Evolutionary conservation across 2,888 invertebrate genomes (phyloP).

Genomic region (Ophraella communa): DNA sequence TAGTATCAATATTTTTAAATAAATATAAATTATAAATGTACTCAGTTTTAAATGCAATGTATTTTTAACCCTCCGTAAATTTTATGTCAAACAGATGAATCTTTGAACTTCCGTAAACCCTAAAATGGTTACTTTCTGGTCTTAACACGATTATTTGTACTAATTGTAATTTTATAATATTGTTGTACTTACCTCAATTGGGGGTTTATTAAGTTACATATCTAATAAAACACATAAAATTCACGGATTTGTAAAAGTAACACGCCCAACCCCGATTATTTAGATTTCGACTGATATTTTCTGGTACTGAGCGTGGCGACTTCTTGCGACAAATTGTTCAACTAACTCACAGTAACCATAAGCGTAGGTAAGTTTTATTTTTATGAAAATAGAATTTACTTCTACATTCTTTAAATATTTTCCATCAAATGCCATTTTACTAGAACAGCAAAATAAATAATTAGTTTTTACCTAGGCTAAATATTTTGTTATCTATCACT

Average conservation of each 20-base stretch:
- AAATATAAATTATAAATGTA: slow-evolving; percentile 11
- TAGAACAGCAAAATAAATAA: background rate
- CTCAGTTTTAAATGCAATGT: slow-evolving; percentile 24
- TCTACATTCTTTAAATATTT: background rate
- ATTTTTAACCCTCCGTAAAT: slow-evolving; percentile 37
- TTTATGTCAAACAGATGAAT: slow-evolving; percentile 50
- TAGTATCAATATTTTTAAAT: background rate
- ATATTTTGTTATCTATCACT: too few relatives aligned
- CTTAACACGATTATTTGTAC: slow-evolving; percentile 8
- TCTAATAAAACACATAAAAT: slow-evolving; percentile 54
- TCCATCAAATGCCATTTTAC: background rate
- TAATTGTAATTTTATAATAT: slow-evolving; percentile 35
- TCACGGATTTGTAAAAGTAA: slow-evolving; percentile 50
- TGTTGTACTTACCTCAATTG: slow-evolving; percentile 47
- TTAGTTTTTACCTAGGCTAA: too few relatives aligned
- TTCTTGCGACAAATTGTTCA: slow-evolving; percentile 38
- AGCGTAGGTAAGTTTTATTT: slow-evolving; percentile 24
- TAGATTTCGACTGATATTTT: slow-evolving; percentile 53
- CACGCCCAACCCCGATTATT: slow-evolving; percentile 56
- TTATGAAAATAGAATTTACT: background rate
- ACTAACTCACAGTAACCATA: slow-evolving; percentile 31
- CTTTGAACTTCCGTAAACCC: slow-evolving; percentile 42
- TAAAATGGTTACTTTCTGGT: slow-evolving; percentile 26
- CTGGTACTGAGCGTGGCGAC: slow-evolving; percentile 32
- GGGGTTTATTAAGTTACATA: slow-evolving; percentile 52